Conservation (phyloP, 2,888 invertebrate species). For the Chromoteleia sp. region DNA sequence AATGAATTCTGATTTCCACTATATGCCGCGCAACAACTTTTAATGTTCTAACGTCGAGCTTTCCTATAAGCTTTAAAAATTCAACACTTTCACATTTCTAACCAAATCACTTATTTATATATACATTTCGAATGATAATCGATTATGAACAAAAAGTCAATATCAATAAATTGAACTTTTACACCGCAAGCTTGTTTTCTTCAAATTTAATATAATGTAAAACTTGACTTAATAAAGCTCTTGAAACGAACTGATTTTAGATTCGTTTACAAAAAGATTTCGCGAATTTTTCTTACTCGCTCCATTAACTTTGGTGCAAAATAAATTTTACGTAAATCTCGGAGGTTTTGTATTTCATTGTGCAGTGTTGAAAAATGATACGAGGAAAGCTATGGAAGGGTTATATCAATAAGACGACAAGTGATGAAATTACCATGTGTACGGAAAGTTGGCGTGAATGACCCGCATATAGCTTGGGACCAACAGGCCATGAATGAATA, state of each 20-base stretch:
- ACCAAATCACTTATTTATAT: not conserved
- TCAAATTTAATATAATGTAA: no score
- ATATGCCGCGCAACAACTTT: slow-evolving; percentile 65
- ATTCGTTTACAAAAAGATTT: no score
- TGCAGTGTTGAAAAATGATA: slow-evolving; percentile 40
- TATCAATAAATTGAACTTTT: not conserved
- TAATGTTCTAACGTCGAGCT: slow-evolving; percentile 55
- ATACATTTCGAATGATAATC: no score
- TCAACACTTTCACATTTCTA: not conserved
- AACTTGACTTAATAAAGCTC: no score
- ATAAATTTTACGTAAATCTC: slow-evolving; percentile 28
- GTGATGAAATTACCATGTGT: slow-evolving; percentile 62
- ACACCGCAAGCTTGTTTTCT: no score
- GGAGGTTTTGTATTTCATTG: slow-evolving; percentile 14
- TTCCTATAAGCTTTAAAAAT: slow-evolving; percentile 46
- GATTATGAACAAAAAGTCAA: not conserved
- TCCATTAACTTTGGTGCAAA: slow-evolving; percentile 7
- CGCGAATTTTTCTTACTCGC: not conserved
- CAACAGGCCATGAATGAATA: slow-evolving; percentile 66
- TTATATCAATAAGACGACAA: slow-evolving; percentile 48
- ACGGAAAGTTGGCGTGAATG: slow-evolving; percentile 44
- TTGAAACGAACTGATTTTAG: no score
- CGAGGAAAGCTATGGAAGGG: slow-evolving; percentile 27
- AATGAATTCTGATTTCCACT: slow-evolving; percentile 70
- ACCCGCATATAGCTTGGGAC: slow-evolving; percentile 54